Percentiles rank a stretch among this genome's conserved stretches.
These are phyloP conservation scores for Plestiodon gilberti DNA, from an alignment of 2,113 vertebrate species.

Conservation along the genomic window DNA sequence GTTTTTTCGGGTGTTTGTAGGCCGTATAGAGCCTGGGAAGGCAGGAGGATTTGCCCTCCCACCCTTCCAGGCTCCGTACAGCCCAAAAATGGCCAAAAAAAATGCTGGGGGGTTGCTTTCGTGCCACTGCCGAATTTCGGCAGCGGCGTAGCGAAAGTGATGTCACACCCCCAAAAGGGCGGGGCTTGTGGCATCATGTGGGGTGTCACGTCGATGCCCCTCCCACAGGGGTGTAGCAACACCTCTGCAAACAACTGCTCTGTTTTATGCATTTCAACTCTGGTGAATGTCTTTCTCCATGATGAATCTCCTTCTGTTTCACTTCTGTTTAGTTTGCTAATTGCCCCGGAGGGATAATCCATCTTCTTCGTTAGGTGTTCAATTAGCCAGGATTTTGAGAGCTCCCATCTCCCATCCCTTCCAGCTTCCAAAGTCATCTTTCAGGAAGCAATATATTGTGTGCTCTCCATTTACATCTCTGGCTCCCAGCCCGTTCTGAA, in stretches of 20 bases:
- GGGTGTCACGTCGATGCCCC: too few relatives aligned
- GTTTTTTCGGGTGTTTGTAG: too few relatives aligned
- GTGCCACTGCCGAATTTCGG: too few relatives aligned
- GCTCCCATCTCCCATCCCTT: conserved; percentile 9
- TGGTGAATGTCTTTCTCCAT: conserved; percentile 28
- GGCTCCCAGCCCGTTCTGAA: conserved; percentile 44
- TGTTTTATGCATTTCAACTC: conserved; percentile 17
- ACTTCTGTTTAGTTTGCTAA: conserved; percentile 52
- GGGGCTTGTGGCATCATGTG: too few relatives aligned
- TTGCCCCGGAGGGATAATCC: conserved; percentile 44
- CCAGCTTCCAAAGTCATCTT: background rate
- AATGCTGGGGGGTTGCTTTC: too few relatives aligned
- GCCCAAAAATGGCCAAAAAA: too few relatives aligned
- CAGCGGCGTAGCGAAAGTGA: too few relatives aligned
- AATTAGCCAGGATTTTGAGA: conserved; percentile 52
- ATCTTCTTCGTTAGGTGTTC: conserved; percentile 47
- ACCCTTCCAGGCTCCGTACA: too few relatives aligned
- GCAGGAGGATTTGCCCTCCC: background rate
- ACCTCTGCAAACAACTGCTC: conserved; percentile 17
- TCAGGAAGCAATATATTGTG: conserved; percentile 53
- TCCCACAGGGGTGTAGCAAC: too few relatives aligned
- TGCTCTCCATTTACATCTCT: conserved; percentile 47
- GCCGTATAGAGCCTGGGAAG: too few relatives aligned
- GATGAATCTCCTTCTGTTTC: conserved; percentile 31
- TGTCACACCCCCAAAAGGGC: too few relatives aligned